Base-by-base conservation (phyloP, 2,113 vertebrate genomes). In the Bos indicus region DNA sequence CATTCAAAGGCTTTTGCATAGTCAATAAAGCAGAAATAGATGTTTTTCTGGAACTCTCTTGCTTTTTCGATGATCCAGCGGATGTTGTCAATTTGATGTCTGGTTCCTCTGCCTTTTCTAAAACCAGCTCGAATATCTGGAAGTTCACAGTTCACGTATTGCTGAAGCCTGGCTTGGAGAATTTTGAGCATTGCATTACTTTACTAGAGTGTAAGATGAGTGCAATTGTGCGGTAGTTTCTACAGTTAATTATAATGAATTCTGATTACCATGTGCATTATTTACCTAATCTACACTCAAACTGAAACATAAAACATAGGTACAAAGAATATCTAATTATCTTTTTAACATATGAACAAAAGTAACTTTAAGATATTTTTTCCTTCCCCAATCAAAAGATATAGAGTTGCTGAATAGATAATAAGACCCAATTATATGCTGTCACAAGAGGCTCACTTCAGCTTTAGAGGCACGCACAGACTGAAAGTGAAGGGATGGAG, bases 231-330 rank as follows among this genome's bases (percentile, higher is more conserved):
- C 0, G 6, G 59, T 60, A 60, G 6, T 21, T 80, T 67, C 59
- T 64, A 54, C 71, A 84, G 30, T 81, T 95, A 16, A 81, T 57
- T 80, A 25, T 40, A 87, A 87, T 91, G n/a, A 30, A 86, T 56
- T 86, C 46, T 85, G 56, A 60, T 60, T 52, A 81, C 13, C 14
- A 78, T 30, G 19, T 88, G 56, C 57, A 62, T 86, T 87, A 87
- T 86, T 80, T 91, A 87, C 57, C 30, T 87, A 86, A 78, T 64
- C 25, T 87, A 86, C 46, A 57, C 56, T 36, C 36, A 87, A 87
- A 80, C 46, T 40, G 16, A 95, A 91, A 86, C 5, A 54, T 40
- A 85, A 67, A n/a, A 48, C 7, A 60, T 52, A 78, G 91, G 62
- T 64, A 80, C 10, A 71, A 67, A 43, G 23, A 80, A 15, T 80